A percentile compares a stretch with the other conserved stretches of the same genome.
Conservation (phyloP, 2,113 vertebrate genomes). For the Clupea harengus region DNA sequence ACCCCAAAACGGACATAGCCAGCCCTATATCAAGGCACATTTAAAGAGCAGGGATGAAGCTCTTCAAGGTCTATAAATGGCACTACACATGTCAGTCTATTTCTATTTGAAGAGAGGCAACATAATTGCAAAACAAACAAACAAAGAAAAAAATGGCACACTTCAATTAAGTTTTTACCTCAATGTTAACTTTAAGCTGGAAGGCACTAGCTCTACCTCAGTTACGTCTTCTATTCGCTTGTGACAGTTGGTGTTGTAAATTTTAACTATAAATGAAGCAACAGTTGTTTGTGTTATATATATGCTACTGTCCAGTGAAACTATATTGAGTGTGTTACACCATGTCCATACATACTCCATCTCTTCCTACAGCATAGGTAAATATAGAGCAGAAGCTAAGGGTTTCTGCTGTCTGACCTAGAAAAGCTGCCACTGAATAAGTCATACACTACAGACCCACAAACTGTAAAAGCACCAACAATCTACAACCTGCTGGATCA, state of each 20-base stretch:
- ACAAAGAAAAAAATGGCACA: no score
- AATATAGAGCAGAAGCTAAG: not conserved
- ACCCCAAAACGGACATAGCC: no score
- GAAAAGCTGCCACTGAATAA: conserved; percentile 43
- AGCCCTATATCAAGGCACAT: no score
- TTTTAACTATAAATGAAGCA: not conserved
- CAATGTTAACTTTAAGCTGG: no score
- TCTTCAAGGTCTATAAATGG: no score
- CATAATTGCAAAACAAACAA: not conserved
- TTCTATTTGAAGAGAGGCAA: no score
- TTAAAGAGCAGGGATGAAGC: no score
- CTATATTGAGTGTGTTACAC: not conserved
- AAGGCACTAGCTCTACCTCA: no score
- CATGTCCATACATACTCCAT: not conserved
- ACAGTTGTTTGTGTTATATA: not conserved
- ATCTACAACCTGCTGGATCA: not conserved
- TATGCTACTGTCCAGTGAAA: not conserved
- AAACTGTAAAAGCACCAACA: not conserved
- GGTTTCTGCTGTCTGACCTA: not conserved
- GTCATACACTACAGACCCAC: conserved; percentile 22
- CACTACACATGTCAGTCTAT: no score
- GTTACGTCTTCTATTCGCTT: not conserved
- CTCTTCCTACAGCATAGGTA: not conserved
- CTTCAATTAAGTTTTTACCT: no score
- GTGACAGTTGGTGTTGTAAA: not conserved